These are phyloP conservation scores for Dasysyrphus albostriatus DNA, from an alignment of 2,888 invertebrate species.

Conservation along the genomic window DNA sequence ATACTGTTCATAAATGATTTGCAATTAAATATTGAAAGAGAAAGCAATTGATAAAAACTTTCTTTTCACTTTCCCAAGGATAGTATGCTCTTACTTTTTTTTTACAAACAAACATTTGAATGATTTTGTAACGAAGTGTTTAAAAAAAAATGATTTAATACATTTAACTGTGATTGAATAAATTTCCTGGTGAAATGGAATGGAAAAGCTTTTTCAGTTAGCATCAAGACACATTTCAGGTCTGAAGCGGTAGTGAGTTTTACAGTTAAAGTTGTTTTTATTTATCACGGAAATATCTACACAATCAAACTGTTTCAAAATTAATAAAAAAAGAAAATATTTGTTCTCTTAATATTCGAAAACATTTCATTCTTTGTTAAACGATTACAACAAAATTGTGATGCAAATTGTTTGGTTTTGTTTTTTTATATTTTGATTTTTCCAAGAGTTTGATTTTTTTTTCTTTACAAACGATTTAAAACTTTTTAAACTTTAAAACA, in stretches of 20 bases:
- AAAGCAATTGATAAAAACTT: slow-evolving; percentile 43
- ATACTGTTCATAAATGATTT: neutral
- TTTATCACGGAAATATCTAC: no score
- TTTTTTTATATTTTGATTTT: no score
- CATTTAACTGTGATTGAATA: neutral
- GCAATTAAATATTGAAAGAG: slow-evolving; percentile 14
- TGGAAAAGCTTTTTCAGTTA: neutral
- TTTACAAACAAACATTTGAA: neutral
- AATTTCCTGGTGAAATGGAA: neutral
- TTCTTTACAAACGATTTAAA: no score
- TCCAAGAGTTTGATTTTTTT: no score
- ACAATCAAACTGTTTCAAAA: no score
- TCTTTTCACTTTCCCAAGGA: slow-evolving; percentile 61
- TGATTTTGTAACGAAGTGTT: neutral
- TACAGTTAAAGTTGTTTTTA: no score
- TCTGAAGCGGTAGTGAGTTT: neutral
- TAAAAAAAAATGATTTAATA: neutral
- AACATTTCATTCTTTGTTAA: no score
- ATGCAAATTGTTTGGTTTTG: no score
- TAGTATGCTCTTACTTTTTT: slow-evolving; percentile 42
- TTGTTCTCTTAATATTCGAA: no score
- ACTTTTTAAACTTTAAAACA: no score
- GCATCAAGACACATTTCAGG: neutral
- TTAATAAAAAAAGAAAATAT: no score
- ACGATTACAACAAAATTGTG: no score